Conservation (phyloP, 2,113 vertebrate species). For the Grantiella picta region DNA sequence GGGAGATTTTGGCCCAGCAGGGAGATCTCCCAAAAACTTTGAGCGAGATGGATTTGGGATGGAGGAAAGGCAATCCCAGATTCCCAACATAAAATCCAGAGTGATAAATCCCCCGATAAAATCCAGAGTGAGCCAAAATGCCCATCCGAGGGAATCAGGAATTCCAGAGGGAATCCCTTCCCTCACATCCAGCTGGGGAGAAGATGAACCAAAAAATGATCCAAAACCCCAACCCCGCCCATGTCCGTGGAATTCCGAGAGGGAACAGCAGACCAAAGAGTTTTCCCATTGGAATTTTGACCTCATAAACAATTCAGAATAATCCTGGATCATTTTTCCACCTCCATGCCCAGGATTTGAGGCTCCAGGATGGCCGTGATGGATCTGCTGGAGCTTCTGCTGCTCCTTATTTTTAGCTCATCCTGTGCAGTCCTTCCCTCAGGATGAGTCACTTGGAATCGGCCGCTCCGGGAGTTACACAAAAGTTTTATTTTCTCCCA, state of each 20-base stretch:
- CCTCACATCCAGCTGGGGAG: not conserved
- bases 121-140: rapidly evolving
- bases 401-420: not conserved
- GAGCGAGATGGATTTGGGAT: not conserved
- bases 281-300: not conserved
- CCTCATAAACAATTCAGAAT: not conserved
- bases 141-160: not conserved
- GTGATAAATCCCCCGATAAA: not conserved
- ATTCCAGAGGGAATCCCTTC: not conserved
- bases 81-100: not conserved
- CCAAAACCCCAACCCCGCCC: not conserved
- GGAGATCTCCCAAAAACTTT: not conserved
- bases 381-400: not conserved
- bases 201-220: not conserved
- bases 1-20: not conserved
- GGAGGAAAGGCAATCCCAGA: not conserved
- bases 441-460: not conserved
- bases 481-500: not conserved
- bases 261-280: not conserved
- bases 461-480: not conserved
- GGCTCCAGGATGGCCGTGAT: not conserved
- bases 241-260: not conserved
- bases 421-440: not conserved
- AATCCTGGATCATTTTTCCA: not conserved
- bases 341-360: not conserved